phyloP scores from a whole-genome alignment of 2,797 vertebrate genomes.

The Sparus aurata region DNA sequence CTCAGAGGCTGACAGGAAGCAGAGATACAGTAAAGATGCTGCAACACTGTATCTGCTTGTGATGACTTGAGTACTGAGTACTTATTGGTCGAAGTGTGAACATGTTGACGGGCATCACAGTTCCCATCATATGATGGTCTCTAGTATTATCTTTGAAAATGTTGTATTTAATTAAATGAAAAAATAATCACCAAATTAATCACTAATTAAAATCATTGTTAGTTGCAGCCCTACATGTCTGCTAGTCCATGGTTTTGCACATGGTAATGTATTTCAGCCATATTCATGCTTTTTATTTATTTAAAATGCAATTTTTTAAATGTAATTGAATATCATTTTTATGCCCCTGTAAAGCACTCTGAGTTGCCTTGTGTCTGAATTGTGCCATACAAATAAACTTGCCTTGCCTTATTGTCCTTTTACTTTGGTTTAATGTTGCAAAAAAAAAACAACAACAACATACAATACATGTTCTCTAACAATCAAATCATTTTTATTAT shows the following conservation, averaged over 20 bases:
- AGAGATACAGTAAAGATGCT: slow-evolving; percentile 32
- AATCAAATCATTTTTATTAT: neutral
- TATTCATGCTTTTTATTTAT: neutral
- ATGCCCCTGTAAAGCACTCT: too few species aligned
- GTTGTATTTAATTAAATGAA: neutral
- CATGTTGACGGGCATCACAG: too few species aligned
- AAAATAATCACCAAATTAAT: slow-evolving; percentile 1
- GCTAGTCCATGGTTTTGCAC: neutral
- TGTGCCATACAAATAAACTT: too few species aligned
- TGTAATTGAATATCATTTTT: too few species aligned
- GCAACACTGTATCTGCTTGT: slow-evolving; percentile 1
- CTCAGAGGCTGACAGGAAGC: slow-evolving; percentile 65
- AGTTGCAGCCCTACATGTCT: neutral
- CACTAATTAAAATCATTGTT: neutral
- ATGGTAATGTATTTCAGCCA: neutral
- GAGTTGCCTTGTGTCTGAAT: too few species aligned
- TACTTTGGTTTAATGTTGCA: neutral
- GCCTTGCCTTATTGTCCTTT: neutral
- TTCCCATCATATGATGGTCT: too few species aligned
- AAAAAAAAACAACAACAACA: neutral
- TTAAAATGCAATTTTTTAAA: too few species aligned
- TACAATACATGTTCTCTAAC: neutral
- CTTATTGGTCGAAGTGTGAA: too few species aligned
- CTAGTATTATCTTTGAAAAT: neutral
- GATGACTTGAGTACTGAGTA: neutral